Base-by-base conservation (phyloP, 1,140 invertebrate genomes). In the Caerostris extrusa region DNA sequence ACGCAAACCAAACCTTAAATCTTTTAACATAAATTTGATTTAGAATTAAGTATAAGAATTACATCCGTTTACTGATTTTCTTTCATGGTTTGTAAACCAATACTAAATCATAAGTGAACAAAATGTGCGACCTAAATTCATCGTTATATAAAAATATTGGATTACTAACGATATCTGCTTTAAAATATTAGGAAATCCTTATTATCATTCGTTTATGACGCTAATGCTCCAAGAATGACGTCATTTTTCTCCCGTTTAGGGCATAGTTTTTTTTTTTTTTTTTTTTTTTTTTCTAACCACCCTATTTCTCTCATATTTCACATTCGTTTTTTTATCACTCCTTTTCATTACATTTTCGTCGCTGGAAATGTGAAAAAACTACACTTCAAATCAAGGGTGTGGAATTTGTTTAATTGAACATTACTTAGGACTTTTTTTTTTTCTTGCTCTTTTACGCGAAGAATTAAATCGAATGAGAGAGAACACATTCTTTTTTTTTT, bases 381-480 rank as follows among this genome's bases (percentile, higher is more conserved):
- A 77, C 7, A 77, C 69, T 77, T 77, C 69, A 77, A n/a, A 77
- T 34, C 69, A 50, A 7, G 10, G 69, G 69, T 19, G 69, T 77
- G 69, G 34, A 77, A 77, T 77, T 77, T n/a, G 3, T 50, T 50
- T 50, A 77, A 77, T 77, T 77, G 69, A 77, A 77, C 69, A 77
- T 77, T 77, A 77, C 69, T 19, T 77, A 19, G n/a, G n/a, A 50
- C 19, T 77, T 77, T 17, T 34, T 77, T 77, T 77, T 77, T 77
- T 7, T 77, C 10, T 5, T n/a, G n/a, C n/a, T n/a, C n/a, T n/a
- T n/a, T n/a, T 77, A 50, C 19, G 34, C 34, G 69, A 77, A 77
- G 69, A 77, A 77, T 77, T 77, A 77, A 77, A 77, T 77, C 69
- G 69, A 77, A 77, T 77, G 34, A 77, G 69, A 50, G 69, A 50